A percentile compares a stretch with the other conserved stretches of the same genome.
phyloP scores from a whole-genome alignment of 2,113 vertebrate genomes.

The Propithecus coquereli region DNA sequence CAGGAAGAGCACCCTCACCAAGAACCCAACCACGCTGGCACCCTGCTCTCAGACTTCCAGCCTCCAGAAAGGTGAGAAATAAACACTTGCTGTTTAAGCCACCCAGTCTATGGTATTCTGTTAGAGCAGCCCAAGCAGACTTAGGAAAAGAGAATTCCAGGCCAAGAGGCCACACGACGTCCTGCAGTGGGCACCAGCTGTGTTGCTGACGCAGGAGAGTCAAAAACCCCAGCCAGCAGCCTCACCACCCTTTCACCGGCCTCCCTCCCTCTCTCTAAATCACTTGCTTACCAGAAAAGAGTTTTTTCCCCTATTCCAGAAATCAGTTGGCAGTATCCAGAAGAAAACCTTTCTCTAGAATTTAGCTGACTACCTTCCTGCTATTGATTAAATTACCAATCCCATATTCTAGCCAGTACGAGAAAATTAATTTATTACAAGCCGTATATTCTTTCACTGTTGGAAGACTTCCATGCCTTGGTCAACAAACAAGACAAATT shows the following conservation, averaged over 20 bases:
- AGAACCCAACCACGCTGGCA: background rate
- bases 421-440: background rate
- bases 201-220: rapidly evolving
- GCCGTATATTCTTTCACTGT: background rate
- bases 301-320: background rate
- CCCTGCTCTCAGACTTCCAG: background rate
- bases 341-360: background rate
- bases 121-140: background rate
- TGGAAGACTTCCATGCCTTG: background rate
- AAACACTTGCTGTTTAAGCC: no score
- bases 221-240: background rate
- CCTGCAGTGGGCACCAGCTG: background rate
- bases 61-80: background rate
- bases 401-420: background rate
- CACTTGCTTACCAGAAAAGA: background rate
- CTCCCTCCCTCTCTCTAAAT: background rate
- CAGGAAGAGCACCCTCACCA: background rate
- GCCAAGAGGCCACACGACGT: background rate
- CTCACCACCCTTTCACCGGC: background rate
- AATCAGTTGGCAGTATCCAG: background rate
- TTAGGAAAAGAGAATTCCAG: background rate
- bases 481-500: background rate
- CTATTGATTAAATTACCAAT: background rate
- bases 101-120: background rate
- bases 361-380: background rate